Percentiles rank a stretch among this genome's conserved stretches.
phyloP scores from a whole-genome alignment of 2,113 vertebrate genomes.

The Paracanthobrama guichenoti region DNA sequence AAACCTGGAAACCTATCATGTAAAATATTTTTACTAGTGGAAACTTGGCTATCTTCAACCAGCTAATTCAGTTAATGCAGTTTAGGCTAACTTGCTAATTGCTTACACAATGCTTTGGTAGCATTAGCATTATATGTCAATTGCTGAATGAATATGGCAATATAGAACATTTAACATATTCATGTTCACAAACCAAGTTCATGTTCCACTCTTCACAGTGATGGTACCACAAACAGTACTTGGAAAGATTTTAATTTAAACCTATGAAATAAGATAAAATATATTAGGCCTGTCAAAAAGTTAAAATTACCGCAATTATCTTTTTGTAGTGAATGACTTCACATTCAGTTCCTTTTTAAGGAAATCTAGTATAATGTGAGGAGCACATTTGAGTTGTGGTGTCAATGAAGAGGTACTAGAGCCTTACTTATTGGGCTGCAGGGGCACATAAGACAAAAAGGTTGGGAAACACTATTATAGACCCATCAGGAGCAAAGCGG shows the following conservation, averaged over 20 bases:
- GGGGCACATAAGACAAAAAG: conserved; percentile 1
- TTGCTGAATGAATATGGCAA: no score
- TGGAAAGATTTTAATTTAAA: background rate
- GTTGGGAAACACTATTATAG: conserved; percentile 15
- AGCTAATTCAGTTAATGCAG: no score
- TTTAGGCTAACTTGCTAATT: no score
- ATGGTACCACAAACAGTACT: background rate
- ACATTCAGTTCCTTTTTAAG: background rate
- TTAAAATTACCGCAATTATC: background rate
- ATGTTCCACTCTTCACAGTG: no score
- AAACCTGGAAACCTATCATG: no score
- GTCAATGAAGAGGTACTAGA: background rate
- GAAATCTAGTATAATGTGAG: background rate
- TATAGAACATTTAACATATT: no score
- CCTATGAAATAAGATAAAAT: background rate
- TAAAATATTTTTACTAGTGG: no score
- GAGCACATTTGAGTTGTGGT: background rate
- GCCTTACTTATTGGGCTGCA: background rate
- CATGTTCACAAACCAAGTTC: no score
- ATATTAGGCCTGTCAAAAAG: background rate
- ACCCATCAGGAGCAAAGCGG: background rate
- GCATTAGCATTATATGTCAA: no score
- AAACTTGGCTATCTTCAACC: no score
- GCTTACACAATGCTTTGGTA: no score
- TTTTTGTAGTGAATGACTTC: background rate